Evolutionary conservation across 2,113 vertebrate species (phyloP).

Genomic region (Heterotis niloticus): DNA sequence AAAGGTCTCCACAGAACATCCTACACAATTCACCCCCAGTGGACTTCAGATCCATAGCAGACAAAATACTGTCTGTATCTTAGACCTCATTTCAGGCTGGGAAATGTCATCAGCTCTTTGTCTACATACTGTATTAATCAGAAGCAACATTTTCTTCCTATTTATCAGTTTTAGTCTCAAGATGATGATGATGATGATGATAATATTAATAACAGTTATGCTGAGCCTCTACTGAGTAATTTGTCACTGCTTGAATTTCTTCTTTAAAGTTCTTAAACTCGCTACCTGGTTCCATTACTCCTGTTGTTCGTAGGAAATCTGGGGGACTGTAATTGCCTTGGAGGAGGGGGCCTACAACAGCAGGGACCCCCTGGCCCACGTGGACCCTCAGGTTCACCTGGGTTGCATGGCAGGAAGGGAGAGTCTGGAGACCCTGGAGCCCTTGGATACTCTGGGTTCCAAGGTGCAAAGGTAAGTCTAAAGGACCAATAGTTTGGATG

Average conservation of each 20-base stretch:
- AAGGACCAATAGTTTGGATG: too few species aligned
- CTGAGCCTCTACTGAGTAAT: too few species aligned
- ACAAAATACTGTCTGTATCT: too few species aligned
- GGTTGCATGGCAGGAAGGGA: slow-evolving; percentile 68
- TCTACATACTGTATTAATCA: background rate
- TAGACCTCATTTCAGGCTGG: background rate
- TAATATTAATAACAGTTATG: too few species aligned
- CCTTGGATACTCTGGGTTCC: slow-evolving; percentile 61
- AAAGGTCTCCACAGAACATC: slow-evolving; percentile 66
- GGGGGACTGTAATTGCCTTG: slow-evolving; percentile 79
- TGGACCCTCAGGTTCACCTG: slow-evolving; percentile 67
- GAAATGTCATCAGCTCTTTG: too few species aligned
- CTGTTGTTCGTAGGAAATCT: slow-evolving; percentile 64
- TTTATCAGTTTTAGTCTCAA: too few species aligned
- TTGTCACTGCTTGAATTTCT: too few species aligned
- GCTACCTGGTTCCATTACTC: background rate
- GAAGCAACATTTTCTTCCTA: background rate
- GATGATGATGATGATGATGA: too few species aligned
- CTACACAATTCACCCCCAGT: background rate
- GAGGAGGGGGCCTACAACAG: slow-evolving; percentile 43
- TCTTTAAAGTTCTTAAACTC: too few species aligned
- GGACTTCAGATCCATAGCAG: too few species aligned
- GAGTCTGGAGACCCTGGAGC: slow-evolving; percentile 66
- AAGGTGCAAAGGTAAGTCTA: slow-evolving; percentile 52
- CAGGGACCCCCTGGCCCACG: slow-evolving; percentile 41